These are phyloP conservation scores for Agapornis canus DNA, from an alignment of 2,797 vertebrate genomes.

Conservation along the genomic window DNA sequence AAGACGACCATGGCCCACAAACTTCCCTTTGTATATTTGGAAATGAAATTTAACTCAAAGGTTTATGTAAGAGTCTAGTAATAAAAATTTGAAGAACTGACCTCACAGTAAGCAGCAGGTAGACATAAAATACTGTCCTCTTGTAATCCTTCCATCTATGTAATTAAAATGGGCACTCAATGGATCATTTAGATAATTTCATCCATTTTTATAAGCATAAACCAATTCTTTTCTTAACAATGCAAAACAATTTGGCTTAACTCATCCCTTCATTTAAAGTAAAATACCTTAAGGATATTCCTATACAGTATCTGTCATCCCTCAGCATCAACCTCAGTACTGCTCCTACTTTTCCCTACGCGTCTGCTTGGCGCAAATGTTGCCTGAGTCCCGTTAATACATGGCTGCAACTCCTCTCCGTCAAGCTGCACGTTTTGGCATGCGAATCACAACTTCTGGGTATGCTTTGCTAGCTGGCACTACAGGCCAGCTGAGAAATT, in stretches of 20 bases:
- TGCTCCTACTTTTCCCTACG: slow-evolving; percentile 58
- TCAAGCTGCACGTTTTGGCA: slow-evolving; percentile 54
- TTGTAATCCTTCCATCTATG: slow-evolving; percentile 99
- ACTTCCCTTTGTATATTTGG: slow-evolving; percentile 83
- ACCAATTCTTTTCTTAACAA: slow-evolving; percentile 86
- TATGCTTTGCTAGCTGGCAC: slow-evolving; percentile 52
- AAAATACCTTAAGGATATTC: slow-evolving; percentile 78
- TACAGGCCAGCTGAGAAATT: slow-evolving; percentile 57
- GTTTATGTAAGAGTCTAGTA: slow-evolving; percentile 89
- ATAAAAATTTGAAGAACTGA: slow-evolving; percentile 99
- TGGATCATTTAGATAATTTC: slow-evolving; percentile 93
- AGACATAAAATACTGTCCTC: slow-evolving; percentile 99
- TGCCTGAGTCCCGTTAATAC: slow-evolving; percentile 68
- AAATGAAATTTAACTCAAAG: slow-evolving; percentile 87
- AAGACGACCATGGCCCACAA: slow-evolving; percentile 84
- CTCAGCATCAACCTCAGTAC: slow-evolving; percentile 71
- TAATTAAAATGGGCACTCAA: slow-evolving; percentile 99
- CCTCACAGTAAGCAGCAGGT: slow-evolving; percentile 99
- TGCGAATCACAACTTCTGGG: slow-evolving; percentile 60
- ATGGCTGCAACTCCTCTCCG: slow-evolving; percentile 63
- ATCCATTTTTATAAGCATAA: slow-evolving; percentile 93
- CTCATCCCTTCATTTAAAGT: slow-evolving; percentile 79
- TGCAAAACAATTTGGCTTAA: slow-evolving; percentile 83
- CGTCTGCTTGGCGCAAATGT: slow-evolving; percentile 20
- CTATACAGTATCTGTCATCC: slow-evolving; percentile 75